Evolutionary conservation across 2,113 vertebrate species (phyloP).

Genomic region (Australoheros scitulus): DNA sequence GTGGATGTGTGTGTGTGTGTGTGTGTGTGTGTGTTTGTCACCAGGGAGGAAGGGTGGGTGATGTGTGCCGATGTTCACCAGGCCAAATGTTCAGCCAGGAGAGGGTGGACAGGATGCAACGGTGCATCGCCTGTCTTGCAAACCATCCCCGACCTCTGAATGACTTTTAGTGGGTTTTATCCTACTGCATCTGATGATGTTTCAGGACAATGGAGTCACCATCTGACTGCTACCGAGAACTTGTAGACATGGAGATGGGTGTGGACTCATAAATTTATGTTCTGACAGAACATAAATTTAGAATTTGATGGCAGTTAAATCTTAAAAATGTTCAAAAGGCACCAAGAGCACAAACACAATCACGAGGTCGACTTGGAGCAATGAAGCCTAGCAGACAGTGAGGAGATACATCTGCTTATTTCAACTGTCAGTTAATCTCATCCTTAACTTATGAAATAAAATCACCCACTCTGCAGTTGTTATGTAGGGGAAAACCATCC

Average conservation of each 20-base stretch:
- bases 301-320: neutral
- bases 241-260: constrained; percentile 1
- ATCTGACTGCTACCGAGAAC: neutral
- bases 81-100: constrained; percentile 27
- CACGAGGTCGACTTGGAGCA: too few relatives aligned
- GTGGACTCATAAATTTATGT: neutral
- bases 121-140: neutral
- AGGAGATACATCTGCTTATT: neutral
- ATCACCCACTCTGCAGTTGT: too few relatives aligned
- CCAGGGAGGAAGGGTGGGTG: neutral
- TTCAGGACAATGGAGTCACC: constrained; percentile 7
- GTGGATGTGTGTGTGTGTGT: neutral
- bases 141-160: constrained; percentile 13
- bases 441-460: too few relatives aligned
- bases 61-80: neutral
- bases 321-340: neutral
- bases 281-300: neutral
- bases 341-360: neutral
- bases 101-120: neutral
- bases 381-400: fast-evolving
- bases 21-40: neutral
- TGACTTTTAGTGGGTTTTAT: neutral
- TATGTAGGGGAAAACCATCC: neutral
- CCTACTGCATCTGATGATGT: neutral
- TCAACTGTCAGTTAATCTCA: too few relatives aligned